Conservation (phyloP, 2,888 invertebrate genomes). For the Platycheirus albimanus region DNA sequence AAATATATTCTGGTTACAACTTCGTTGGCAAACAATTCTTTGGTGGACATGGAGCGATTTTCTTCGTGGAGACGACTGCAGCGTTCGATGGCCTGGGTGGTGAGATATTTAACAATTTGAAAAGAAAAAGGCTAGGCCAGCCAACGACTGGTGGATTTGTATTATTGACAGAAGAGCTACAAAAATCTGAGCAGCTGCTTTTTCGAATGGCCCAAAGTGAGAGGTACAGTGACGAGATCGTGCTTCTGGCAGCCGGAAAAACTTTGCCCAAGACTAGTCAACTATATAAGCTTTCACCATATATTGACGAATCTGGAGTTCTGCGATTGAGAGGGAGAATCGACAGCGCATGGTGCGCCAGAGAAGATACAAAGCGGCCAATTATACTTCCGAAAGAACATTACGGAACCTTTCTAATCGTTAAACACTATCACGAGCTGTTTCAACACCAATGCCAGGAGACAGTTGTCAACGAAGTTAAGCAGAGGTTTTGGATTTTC, state of each 20-base stretch:
- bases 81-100: slow-evolving; percentile 1
- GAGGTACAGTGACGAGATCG: slow-evolving; percentile 67
- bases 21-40: neutral
- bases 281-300: slow-evolving; percentile 52
- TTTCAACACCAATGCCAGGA: slow-evolving; percentile 46
- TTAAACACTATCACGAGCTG: slow-evolving; percentile 41
- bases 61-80: neutral
- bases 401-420: slow-evolving; percentile 34
- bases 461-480: slow-evolving; percentile 42
- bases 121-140: too few species aligned
- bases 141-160: too few species aligned
- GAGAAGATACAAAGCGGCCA: too few species aligned
- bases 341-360: too few species aligned
- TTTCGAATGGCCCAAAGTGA: too few species aligned
- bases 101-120: neutral
- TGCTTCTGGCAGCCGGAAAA: too few species aligned
- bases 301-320: neutral
- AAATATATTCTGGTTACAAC: too few species aligned
- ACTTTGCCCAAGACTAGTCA: slow-evolving; percentile 76
- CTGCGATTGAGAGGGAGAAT: too few species aligned
- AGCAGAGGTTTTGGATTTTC: slow-evolving; percentile 33
- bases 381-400: slow-evolving; percentile 11
- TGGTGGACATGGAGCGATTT: neutral
- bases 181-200: too few species aligned
- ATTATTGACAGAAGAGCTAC: too few species aligned